These are phyloP conservation scores for Chaunax sp. DNA, from an alignment of 2,797 vertebrate genomes.

Conservation along the genomic window DNA sequence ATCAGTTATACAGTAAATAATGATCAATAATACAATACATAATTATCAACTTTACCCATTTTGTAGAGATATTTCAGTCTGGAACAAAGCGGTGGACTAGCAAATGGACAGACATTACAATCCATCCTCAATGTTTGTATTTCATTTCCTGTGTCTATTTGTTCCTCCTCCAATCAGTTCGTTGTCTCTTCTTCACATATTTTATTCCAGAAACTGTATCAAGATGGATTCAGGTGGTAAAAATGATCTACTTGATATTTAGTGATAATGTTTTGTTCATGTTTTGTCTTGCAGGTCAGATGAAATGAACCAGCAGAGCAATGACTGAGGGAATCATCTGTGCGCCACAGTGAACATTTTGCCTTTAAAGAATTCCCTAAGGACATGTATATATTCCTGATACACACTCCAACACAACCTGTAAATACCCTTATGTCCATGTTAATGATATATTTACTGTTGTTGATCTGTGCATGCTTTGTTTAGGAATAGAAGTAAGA, in stretches of 20 bases:
- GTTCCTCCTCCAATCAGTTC: background rate
- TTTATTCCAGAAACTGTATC: background rate
- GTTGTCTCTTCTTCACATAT: background rate
- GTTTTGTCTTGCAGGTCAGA: constrained; percentile 65
- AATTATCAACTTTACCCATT: too few species aligned
- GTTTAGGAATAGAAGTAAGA: background rate
- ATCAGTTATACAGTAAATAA: too few species aligned
- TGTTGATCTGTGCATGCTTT: constrained; percentile 31
- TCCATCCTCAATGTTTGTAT: too few species aligned
- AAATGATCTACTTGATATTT: background rate
- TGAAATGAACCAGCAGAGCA: constrained; percentile 29
- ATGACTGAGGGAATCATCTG: background rate
- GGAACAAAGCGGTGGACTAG: background rate
- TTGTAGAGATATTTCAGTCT: background rate
- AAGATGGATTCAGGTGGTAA: background rate
- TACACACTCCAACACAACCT: constrained; percentile 21
- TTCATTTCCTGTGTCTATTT: background rate
- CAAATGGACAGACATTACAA: too few species aligned
- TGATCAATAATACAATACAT: too few species aligned
- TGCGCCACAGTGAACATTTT: background rate
- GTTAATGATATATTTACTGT: constrained; percentile 4
- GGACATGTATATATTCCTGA: constrained; percentile 37
- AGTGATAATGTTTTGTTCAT: background rate
- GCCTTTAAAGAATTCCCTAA: background rate
- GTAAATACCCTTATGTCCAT: constrained; percentile 46